phyloP scores from a whole-genome alignment of 2,113 vertebrate genomes.

The Mustela lutreola region DNA sequence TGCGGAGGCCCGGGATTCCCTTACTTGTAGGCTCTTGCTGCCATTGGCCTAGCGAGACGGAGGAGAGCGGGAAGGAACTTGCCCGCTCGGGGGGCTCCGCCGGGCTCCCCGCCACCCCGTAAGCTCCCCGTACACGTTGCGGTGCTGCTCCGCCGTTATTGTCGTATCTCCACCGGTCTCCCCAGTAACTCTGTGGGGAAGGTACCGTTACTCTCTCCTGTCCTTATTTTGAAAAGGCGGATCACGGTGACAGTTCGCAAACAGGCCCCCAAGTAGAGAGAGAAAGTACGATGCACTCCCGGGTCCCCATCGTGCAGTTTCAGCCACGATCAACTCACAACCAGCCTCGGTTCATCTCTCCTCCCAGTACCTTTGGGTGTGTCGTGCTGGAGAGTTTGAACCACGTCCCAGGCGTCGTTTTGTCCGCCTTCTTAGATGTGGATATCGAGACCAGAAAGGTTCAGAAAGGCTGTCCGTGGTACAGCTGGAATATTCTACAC shows the following conservation, averaged over 20 bases:
- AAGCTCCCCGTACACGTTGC: neutral
- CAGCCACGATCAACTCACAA: neutral
- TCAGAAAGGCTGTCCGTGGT: neutral
- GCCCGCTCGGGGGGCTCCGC: neutral
- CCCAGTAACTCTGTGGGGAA: neutral
- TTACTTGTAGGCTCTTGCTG: conserved; percentile 47
- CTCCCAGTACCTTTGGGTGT: neutral
- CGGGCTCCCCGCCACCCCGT: neutral
- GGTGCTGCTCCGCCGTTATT: neutral
- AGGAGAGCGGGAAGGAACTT: neutral
- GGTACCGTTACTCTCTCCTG: neutral
- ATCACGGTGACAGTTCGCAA: conserved; percentile 27
- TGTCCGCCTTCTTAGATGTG: neutral
- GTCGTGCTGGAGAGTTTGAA: conserved; percentile 2
- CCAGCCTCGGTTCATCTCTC: neutral
- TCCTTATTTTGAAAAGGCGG: neutral
- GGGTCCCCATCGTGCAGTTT: neutral
- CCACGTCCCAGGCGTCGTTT: neutral
- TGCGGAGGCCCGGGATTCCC: conserved; percentile 64
- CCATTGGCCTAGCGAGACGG: neutral
- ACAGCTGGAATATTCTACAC: neutral
- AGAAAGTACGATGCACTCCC: neutral
- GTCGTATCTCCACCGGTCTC: neutral
- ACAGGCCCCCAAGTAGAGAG: neutral
- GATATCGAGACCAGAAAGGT: neutral